These are phyloP conservation scores for Contarinia nasturtii DNA, from an alignment of 1,140 invertebrate species.

Conservation along the genomic window DNA sequence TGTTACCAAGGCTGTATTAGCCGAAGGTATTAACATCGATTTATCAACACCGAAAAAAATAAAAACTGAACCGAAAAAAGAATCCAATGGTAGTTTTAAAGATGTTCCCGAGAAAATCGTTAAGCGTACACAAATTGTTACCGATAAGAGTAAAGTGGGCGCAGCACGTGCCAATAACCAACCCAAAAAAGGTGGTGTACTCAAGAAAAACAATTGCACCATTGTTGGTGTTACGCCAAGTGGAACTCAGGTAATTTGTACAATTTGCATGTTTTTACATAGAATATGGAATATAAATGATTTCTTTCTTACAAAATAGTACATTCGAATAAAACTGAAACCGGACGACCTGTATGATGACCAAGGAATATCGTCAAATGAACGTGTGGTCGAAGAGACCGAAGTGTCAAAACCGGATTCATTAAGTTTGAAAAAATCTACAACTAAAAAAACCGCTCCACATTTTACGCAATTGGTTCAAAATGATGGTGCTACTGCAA, in stretches of 20 bases:
- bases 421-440: conserved; percentile 20
- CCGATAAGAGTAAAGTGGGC: conserved; percentile 2
- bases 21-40: conserved; percentile 28
- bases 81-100: conserved; percentile 12
- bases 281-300: no score
- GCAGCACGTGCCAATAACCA: conserved; percentile 3
- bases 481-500: conserved; percentile 6
- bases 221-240: conserved; percentile 20
- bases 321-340: conserved; percentile 42
- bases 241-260: conserved; percentile 12
- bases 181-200: not conserved
- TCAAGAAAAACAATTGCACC: conserved; percentile 11
- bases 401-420: conserved; percentile 25
- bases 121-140: conserved; percentile 2
- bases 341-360: conserved; percentile 41
- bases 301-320: conserved; percentile 18
- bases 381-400: conserved; percentile 19
- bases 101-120: conserved; percentile 6
- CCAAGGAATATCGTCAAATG: conserved; percentile 22
- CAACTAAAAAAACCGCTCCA: conserved; percentile 9
- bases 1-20: conserved; percentile 31
- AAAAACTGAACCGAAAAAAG: conserved; percentile 8
- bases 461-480: conserved; percentile 15
- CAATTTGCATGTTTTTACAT: no score
- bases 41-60: conserved; percentile 10